Conservation (phyloP, 2,888 invertebrate species). For the Leptura quadrifasciata region DNA sequence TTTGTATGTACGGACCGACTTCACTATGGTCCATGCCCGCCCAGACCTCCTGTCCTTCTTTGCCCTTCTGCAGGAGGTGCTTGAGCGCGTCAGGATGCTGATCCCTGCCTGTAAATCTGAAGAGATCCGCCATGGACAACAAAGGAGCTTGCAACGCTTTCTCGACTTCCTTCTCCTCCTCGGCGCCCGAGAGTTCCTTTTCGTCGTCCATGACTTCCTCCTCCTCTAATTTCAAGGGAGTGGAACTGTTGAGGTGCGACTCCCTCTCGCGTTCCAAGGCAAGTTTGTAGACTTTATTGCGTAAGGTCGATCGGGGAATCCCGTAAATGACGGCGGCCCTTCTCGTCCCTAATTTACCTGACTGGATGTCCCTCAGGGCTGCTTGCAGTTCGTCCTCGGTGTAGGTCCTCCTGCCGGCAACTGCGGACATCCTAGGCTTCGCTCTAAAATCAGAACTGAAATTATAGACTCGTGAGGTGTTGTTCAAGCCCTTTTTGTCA, state of each 20-base stretch:
- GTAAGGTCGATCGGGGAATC: constrained; percentile 95
- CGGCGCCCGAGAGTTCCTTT: constrained; percentile 77
- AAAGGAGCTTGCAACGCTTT: constrained; percentile 77
- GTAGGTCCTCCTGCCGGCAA: constrained; percentile 86
- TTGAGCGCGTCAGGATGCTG: constrained; percentile 75
- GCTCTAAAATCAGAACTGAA: constrained; percentile 78
- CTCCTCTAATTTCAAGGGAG: constrained; percentile 71
- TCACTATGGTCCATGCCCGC: constrained; percentile 68
- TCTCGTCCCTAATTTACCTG: constrained; percentile 93
- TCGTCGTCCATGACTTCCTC: constrained; percentile 78
- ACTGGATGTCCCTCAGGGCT: constrained; percentile 95
- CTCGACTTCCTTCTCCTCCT: constrained; percentile 79
- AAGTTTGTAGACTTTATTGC: constrained; percentile 95
- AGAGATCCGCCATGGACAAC: constrained; percentile 78
- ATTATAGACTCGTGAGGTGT: constrained; percentile 67
- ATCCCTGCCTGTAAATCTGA: constrained; percentile 76
- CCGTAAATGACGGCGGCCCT: constrained; percentile 97
- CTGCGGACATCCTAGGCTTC: constrained; percentile 81
- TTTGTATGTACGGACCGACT: constrained; percentile 76
- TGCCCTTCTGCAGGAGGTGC: constrained; percentile 74
- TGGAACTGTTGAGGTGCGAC: constrained; percentile 75
- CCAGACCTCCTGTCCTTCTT: constrained; percentile 71
- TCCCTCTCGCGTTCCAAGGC: constrained; percentile 83
- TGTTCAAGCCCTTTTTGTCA: constrained; percentile 43
- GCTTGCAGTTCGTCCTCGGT: constrained; percentile 96